Evolutionary conservation across 2,797 vertebrate species (phyloP).

Genomic region (Pseudochirops cupreus): DNA sequence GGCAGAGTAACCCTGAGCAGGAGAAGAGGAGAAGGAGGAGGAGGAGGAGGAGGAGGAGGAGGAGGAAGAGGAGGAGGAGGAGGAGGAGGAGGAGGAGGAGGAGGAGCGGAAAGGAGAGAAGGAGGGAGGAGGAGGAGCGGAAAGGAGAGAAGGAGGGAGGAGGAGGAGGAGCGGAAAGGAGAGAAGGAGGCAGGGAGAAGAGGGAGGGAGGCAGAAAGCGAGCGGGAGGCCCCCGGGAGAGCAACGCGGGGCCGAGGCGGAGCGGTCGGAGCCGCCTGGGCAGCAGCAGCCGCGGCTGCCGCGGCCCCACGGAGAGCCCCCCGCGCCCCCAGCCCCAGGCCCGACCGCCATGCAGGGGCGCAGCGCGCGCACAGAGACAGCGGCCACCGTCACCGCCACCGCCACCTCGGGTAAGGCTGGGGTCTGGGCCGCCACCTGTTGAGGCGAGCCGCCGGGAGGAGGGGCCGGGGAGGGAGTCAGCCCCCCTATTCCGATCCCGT

Average conservation of each 20-base stretch:
- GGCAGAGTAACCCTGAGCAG: no score
- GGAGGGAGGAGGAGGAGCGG: not conserved
- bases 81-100: no score
- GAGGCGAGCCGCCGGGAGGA: not conserved
- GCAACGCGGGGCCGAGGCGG: not conserved
- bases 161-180: not conserved
- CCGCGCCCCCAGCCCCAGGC: not conserved
- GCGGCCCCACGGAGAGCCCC: not conserved
- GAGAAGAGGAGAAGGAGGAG: not conserved
- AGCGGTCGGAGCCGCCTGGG: not conserved
- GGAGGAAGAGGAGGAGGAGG: not conserved
- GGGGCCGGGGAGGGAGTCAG: no score
- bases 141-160: not conserved
- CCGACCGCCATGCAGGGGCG: not conserved
- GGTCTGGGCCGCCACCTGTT: not conserved
- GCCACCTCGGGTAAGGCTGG: not conserved
- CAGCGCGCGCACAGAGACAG: not conserved
- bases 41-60: fast-evolving
- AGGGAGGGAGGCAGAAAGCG: not conserved
- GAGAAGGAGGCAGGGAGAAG: not conserved
- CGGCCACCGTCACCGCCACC: not conserved
- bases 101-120: not conserved
- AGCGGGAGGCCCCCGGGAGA: not conserved
- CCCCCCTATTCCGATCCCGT: not conserved
- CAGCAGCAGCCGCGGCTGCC: not conserved